These are phyloP conservation scores for Macrobrachium nipponense DNA, from an alignment of 1,140 invertebrate genomes.

Conservation along the genomic window DNA sequence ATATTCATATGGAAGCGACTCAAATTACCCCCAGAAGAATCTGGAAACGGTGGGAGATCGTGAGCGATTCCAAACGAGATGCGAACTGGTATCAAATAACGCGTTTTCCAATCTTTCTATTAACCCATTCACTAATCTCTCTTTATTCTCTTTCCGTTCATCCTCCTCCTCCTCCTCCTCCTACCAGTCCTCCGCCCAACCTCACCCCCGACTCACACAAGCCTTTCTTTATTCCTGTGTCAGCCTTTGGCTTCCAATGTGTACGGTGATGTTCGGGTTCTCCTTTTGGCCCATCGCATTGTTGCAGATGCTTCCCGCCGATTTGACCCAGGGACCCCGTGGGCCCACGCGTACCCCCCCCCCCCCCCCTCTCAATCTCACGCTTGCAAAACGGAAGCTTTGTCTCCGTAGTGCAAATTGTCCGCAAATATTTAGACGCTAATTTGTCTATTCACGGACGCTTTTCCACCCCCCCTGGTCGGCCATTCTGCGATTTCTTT, in stretches of 20 bases:
- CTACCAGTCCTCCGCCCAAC: conserved; percentile 29
- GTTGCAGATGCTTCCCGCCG: conserved; percentile 25
- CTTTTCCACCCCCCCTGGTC: not conserved
- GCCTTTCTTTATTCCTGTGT: conserved; percentile 50
- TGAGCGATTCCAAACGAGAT: conserved; percentile 30
- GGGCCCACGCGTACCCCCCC: not conserved
- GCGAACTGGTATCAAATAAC: conserved; percentile 41
- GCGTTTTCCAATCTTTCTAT: conserved; percentile 40
- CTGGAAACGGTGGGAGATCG: no score
- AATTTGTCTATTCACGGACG: conserved; percentile 8
- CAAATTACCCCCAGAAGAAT: no score
- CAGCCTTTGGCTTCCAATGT: conserved; percentile 43
- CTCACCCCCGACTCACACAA: conserved; percentile 22
- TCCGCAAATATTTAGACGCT: conserved; percentile 26
- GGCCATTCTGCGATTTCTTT: no score
- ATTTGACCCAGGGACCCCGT: not conserved
- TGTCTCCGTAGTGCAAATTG: not conserved
- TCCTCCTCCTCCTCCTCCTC: conserved; percentile 32
- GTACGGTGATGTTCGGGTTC: conserved; percentile 50
- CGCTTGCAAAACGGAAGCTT: not conserved
- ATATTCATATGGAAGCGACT: no score
- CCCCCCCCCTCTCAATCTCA: not conserved
- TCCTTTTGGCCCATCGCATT: conserved; percentile 6
- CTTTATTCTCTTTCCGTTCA: conserved; percentile 46
- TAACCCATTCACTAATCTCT: conserved; percentile 49